Base-by-base conservation (phyloP, 2,797 vertebrate species). In the Merluccius polli region DNA sequence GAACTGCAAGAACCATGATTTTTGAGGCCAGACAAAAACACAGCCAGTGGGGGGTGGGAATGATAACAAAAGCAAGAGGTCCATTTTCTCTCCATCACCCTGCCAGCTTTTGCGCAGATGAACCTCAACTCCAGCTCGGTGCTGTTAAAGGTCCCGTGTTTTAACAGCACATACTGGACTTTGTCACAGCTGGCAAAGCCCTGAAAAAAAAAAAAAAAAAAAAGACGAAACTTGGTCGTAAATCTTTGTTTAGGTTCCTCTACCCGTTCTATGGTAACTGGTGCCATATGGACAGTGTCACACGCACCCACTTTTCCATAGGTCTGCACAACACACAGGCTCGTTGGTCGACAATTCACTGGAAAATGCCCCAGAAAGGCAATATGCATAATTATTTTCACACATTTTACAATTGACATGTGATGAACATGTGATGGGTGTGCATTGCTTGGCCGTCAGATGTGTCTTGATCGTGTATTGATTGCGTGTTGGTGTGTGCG, bases 261-360 rank as follows among this genome's bases (percentile, higher is more conserved):
- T 74, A 77, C 76, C 76, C 71, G 69, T 79, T 81, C 86, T 81
- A 29, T 75, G 70, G 77, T 89, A 92, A 92, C 81, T 81, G 80
- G 83, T 84, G 85, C 86, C 89, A 90, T 84, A 84, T 91, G 89
- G 76, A 81, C 82, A 81, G 70, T 86, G 84, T 88, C 89, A 88
- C 83, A 81, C 88, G 81, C 77, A 88, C 88, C 88, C 89, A 10
- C 78, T 84, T 83, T 78, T 75, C 78, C 80, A 75, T 35, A 72
- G 78, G 73, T 76, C 77, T 81, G 21, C 44, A 48, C 15, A 21
- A 21, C 4, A 21, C 44, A 18, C 44, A 48, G 16, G 16, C 38
- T 41, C 12, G 38, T 41, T 13, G 38, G 38, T 12, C 11, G 38
- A 3, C 44, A 21, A 4, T 18, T 21, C 16, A 18, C 44, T 48